Base-by-base conservation (phyloP, 2,797 vertebrate species). In the Phrynocephalus vlangalii region DNA sequence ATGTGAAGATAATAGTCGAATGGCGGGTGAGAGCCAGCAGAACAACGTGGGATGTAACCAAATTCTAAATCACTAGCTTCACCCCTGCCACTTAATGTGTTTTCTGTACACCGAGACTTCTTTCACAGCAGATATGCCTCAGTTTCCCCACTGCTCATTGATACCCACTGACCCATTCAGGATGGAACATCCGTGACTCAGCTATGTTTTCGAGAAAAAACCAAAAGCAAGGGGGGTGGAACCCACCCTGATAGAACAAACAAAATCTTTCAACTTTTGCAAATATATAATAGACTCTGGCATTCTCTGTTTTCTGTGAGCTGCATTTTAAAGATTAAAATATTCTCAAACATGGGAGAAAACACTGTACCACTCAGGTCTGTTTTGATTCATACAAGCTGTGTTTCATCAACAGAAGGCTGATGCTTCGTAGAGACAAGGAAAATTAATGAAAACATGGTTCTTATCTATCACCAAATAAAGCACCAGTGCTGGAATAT, bases 371-470 rank as follows among this genome's bases (percentile, higher is more conserved):
- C 50, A 89, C 8, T 6, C 60, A 86, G 86, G 38, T 81, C 79
- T 83, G 79, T 84, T 88, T 77, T 81, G 71, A 89, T 26, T 90
- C 91, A 89, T 90, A 90, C 52, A 92, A 93, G 79, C 80, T 90
- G 87, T 56, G 71, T 89, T 84, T 33, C 77, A 83, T 77, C 30
- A 71, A 77, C 50, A 80, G 75, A 70, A 90, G 91, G 86, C 90
- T 87, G 66, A 92, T 81, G 91, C 50, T 66, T 75, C 94, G 66
- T 72, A n/a, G 89, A 86, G 88, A 75, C 75, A 90, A 83, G 85
- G 92, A 66, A 70, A 90, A 91, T 94, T 94, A 94, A 95, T 92
- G 94, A 92, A 77, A 91, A 81, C 20, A 92, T 86, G 91, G 60
- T 63, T 90, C 71, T 90, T 93, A 93, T 93, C 92, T 90, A 30